phyloP scores from a whole-genome alignment of 1,140 invertebrate genomes.

The Laodelphax striatellus region DNA sequence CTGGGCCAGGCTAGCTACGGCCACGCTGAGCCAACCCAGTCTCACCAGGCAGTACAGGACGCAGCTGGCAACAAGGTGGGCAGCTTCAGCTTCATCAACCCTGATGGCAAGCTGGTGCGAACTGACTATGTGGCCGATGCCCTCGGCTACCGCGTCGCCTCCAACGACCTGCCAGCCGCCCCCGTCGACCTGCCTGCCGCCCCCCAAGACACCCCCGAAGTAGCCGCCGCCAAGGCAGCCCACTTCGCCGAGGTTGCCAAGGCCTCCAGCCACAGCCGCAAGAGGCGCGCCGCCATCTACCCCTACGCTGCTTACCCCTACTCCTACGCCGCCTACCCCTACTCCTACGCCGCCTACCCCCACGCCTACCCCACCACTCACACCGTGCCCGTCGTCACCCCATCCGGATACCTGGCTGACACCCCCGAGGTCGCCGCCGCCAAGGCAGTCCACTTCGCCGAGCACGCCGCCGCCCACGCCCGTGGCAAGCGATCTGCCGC shows the following conservation, averaged over 20 bases:
- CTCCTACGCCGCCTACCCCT: slow-evolving; percentile 5
- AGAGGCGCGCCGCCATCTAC: background rate
- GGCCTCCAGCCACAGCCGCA: slow-evolving; percentile 1
- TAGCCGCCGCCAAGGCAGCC: slow-evolving; percentile 24
- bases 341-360: background rate
- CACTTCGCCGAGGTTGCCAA: slow-evolving; percentile 19
- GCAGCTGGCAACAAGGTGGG: slow-evolving; percentile 39
- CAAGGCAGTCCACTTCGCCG: background rate
- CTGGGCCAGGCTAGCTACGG: slow-evolving; percentile 40
- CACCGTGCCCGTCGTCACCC: background rate
- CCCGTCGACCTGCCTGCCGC: slow-evolving; percentile 3
- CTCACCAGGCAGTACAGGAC: slow-evolving; percentile 38
- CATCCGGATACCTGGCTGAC: background rate
- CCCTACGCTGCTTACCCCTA: slow-evolving; percentile 1
- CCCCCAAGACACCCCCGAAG: slow-evolving; percentile 20
- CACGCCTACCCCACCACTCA: background rate
- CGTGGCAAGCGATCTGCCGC: background rate
- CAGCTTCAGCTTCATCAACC: slow-evolving; percentile 40
- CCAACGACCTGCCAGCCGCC: slow-evolving; percentile 34
- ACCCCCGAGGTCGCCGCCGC: background rate
- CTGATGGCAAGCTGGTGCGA: slow-evolving; percentile 26
- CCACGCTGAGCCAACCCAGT: slow-evolving; percentile 38
- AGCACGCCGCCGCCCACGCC: background rate
- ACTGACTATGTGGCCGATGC: slow-evolving; percentile 34
- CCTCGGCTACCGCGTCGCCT: slow-evolving; percentile 38